These are phyloP conservation scores for Cromileptes altivelis DNA, from an alignment of 2,113 vertebrate species.

Conservation along the genomic window DNA sequence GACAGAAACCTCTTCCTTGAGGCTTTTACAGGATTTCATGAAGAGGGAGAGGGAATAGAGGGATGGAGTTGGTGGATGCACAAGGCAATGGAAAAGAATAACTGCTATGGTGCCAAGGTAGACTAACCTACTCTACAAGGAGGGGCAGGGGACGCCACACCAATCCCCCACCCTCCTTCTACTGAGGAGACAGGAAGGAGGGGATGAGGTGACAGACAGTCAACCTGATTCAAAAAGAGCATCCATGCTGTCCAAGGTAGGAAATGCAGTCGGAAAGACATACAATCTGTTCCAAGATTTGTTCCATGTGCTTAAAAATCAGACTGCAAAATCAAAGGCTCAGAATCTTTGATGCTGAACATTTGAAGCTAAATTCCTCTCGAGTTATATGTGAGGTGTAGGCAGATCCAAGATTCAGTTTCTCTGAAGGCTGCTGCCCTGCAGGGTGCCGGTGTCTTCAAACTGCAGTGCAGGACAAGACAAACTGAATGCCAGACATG, in stretches of 20 bases:
- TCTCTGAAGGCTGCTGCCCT: conserved; percentile 7
- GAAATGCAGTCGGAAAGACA: conserved; percentile 60
- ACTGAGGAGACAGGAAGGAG: conserved; percentile 76
- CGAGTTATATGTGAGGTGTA: not conserved
- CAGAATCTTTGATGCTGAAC: conserved; percentile 24
- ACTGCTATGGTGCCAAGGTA: conserved; percentile 23
- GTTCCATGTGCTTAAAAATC: conserved; percentile 59
- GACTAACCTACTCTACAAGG: conserved; percentile 48
- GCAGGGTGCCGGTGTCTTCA: conserved; percentile 46
- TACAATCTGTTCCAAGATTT: conserved; percentile 51
- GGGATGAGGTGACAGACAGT: conserved; percentile 65
- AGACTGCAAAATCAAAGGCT: conserved; percentile 36
- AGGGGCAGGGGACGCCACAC: conserved; percentile 67
- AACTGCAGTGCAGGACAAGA: conserved; percentile 42
- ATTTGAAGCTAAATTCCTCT: conserved; percentile 32
- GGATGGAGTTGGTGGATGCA: conserved; percentile 1
- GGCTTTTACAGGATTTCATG: conserved; percentile 93
- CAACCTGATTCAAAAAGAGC: conserved; percentile 82
- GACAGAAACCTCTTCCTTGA: conserved; percentile 88
- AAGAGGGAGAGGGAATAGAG: conserved; percentile 38
- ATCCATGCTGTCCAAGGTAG: conserved; percentile 75
- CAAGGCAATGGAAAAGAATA: conserved; percentile 7
- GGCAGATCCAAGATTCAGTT: conserved; percentile 21
- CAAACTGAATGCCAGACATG: conserved; percentile 35
- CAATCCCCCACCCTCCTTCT: conserved; percentile 81